phyloP scores from a whole-genome alignment of 1,140 invertebrate genomes.

The Apocrypta bakeri region DNA sequence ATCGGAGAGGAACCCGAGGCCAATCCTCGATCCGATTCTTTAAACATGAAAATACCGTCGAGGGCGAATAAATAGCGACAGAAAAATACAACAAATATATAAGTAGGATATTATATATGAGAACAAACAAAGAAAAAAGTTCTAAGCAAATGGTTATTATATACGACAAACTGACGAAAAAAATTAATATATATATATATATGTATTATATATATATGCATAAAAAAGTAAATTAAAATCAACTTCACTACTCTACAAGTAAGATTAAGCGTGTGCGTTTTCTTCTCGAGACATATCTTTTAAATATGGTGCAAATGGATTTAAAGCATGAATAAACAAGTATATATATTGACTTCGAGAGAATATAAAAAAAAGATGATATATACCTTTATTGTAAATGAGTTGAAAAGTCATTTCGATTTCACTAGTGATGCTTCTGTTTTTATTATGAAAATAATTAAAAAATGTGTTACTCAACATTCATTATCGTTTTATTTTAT shows the following conservation, averaged over 20 bases:
- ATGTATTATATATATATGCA: not conserved
- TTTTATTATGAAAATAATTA: conserved; percentile 4
- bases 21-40: not conserved
- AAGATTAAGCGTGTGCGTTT: not conserved
- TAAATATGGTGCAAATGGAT: not conserved
- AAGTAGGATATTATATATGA: not conserved
- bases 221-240: not conserved
- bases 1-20: not conserved
- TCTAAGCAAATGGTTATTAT: not conserved
- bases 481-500: not conserved
- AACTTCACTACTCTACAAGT: conserved; percentile 3
- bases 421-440: not conserved
- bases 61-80: not conserved
- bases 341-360: not conserved
- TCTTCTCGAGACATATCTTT: conserved; percentile 10
- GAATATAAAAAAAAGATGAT: not conserved
- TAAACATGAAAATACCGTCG: not conserved
- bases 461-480: not conserved
- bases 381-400: not conserved
- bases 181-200: not conserved
- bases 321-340: not conserved
- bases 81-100: not conserved
- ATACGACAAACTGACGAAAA: not conserved
- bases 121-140: not conserved
- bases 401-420: not conserved